These are phyloP conservation scores for Pelodiscus sinensis DNA, from an alignment of 2,113 vertebrate species.

Conservation along the genomic window DNA sequence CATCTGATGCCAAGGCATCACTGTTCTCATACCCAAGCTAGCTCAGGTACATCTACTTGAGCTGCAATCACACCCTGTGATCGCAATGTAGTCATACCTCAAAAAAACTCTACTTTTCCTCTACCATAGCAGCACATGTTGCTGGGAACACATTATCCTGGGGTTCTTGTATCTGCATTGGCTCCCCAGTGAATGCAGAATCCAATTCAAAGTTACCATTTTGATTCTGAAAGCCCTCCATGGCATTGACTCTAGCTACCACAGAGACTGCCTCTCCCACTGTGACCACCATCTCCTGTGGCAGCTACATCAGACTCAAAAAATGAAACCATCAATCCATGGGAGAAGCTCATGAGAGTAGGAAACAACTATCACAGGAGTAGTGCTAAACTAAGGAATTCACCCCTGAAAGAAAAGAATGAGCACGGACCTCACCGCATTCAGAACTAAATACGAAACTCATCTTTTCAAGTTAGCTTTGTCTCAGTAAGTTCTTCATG, in stretches of 20 bases:
- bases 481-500: not conserved
- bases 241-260: not conserved
- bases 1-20: not conserved
- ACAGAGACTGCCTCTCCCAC: not conserved
- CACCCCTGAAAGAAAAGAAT: not conserved
- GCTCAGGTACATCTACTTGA: not conserved
- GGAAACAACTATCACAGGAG: not conserved
- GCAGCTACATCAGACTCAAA: not conserved
- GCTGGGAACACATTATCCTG: not conserved
- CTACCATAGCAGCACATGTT: not conserved
- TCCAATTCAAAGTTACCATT: not conserved
- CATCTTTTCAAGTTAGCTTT: not conserved
- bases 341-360: not conserved
- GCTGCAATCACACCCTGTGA: not conserved
- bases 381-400: not conserved
- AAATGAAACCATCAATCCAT: not conserved
- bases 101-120: not conserved
- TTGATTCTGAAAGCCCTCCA: not conserved
- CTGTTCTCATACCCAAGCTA: not conserved
- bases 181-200: not conserved
- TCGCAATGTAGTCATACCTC: not conserved
- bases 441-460: not conserved
- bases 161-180: not conserved
- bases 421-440: not conserved
- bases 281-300: not conserved